Base-by-base conservation (phyloP, 2,888 invertebrate genomes). In the Agrypnus murinus region DNA sequence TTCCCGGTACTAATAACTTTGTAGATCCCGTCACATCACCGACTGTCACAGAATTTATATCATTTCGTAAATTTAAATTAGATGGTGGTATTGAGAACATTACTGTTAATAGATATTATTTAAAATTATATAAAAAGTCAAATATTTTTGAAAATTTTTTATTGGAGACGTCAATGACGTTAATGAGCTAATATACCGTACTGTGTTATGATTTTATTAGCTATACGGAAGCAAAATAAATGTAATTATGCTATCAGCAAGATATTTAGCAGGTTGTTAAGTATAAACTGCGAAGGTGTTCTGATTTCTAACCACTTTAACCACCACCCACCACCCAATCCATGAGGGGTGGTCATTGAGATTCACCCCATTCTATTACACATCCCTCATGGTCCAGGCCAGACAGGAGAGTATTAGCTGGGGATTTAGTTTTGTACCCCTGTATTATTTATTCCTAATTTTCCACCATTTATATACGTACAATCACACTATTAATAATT, bases 1-100 rank as follows among this genome's bases (percentile, higher is more conserved):
- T 79, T 66, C 85, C 84, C 9, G 84, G 84, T 58, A 84, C 83
- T 69, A 84, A 71, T 17, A 84, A 77, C 64, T 81, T 78, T 3
- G 80, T 77, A 55, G 83, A 79, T 50, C 81, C 83, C 5, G 80
- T 81, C 53, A 81, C 79, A 59, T 79, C 80, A 72, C 80, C 75
- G 7, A 77, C 71, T 58, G 80, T 77, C 32, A 72, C 74, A 31
- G 76, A 76, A 14, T 65, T 66, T 38, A 57, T 43, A 10, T 62
- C 60, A 58, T 34, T 43, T 65, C 65, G 77, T n/a, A 17, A 19
- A 48, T 71, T 70, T 17, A 76, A 72, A 69, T 74, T 74, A 45
- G 75, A 77, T 10, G 77, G 77, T 48, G 79, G 75, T 64, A 78
- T 76, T 2, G 82, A 76, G 73, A 82, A 82, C 83, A 83, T 82